These are phyloP conservation scores for Liposcelis brunnea DNA, from an alignment of 2,888 invertebrate genomes.

Conservation along the genomic window DNA sequence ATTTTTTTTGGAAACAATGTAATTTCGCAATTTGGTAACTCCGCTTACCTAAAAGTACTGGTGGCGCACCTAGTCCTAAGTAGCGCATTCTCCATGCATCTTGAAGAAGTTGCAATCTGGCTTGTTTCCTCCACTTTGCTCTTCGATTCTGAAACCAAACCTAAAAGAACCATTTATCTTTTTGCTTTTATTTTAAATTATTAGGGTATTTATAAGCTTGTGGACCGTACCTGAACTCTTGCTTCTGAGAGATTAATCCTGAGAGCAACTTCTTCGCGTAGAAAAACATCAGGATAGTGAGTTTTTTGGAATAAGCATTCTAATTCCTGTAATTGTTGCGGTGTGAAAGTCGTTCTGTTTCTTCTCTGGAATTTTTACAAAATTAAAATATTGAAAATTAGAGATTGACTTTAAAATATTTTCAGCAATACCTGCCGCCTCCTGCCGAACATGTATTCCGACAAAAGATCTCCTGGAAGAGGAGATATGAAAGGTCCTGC, in stretches of 20 bases:
- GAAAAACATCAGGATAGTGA: slow-evolving; percentile 80
- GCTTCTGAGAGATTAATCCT: slow-evolving; percentile 84
- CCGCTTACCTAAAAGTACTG: slow-evolving; percentile 37
- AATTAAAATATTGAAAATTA: not conserved
- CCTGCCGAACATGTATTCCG: slow-evolving; percentile 84
- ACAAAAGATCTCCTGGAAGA: slow-evolving; percentile 69
- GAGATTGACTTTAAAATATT: not conserved
- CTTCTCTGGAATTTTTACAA: slow-evolving; percentile 43
- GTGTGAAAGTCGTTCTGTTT: slow-evolving; percentile 85
- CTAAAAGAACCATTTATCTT: slow-evolving; percentile 26
- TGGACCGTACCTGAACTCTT: slow-evolving; percentile 58
- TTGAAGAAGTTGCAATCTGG: slow-evolving; percentile 65
- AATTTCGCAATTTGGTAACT: too few species aligned
- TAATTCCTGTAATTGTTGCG: slow-evolving; percentile 79
- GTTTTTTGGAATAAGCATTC: slow-evolving; percentile 88
- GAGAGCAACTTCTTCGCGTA: slow-evolving; percentile 80
- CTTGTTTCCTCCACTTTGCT: slow-evolving; percentile 84
- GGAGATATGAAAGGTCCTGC: slow-evolving; percentile 76
- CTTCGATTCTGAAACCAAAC: slow-evolving; percentile 86
- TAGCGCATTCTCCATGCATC: slow-evolving; percentile 86
- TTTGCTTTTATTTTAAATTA: not conserved
- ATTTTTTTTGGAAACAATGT: slow-evolving; percentile 2
- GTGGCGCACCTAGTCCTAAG: slow-evolving; percentile 48
- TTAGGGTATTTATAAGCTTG: not conserved
- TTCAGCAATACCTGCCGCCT: slow-evolving; percentile 40